phyloP scores from a whole-genome alignment of 2,888 invertebrate genomes.

The Pollenia griseotomentosa region DNA sequence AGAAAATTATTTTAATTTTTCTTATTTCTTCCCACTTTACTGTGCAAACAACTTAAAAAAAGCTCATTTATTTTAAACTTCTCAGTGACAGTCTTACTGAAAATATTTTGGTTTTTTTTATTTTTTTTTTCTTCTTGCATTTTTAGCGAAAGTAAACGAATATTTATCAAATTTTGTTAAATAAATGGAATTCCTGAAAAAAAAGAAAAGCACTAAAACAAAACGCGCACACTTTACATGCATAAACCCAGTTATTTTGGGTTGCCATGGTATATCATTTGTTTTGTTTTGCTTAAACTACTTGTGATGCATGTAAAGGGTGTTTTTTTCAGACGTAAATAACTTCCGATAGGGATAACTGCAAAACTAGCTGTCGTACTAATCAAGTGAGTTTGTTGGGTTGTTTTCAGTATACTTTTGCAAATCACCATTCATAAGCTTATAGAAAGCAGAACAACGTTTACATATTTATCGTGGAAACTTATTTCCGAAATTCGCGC shows the following conservation, averaged over 20 bases:
- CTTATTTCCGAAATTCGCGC: no score
- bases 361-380: no score
- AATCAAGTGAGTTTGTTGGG: no score
- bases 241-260: constrained; percentile 7
- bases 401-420: no score
- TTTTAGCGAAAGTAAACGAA: constrained; percentile 58
- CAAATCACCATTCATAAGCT: no score
- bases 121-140: background rate
- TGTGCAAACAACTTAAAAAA: constrained; percentile 16
- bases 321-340: no score
- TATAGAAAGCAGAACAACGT: no score
- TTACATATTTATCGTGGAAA: no score
- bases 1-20: background rate
- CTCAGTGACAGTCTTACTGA: constrained; percentile 5
- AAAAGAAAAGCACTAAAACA: background rate
- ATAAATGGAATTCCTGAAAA: constrained; percentile 28
- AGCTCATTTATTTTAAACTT: constrained; percentile 9
- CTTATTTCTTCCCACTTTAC: background rate
- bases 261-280: background rate
- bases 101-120: constrained; percentile 8
- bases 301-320: constrained; percentile 58
- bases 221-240: background rate
- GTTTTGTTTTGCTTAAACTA: constrained; percentile 15
- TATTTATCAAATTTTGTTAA: constrained; percentile 45
- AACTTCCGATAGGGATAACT: no score